phyloP scores from a whole-genome alignment of 2,888 invertebrate genomes.

The Pollenia griseotomentosa region DNA sequence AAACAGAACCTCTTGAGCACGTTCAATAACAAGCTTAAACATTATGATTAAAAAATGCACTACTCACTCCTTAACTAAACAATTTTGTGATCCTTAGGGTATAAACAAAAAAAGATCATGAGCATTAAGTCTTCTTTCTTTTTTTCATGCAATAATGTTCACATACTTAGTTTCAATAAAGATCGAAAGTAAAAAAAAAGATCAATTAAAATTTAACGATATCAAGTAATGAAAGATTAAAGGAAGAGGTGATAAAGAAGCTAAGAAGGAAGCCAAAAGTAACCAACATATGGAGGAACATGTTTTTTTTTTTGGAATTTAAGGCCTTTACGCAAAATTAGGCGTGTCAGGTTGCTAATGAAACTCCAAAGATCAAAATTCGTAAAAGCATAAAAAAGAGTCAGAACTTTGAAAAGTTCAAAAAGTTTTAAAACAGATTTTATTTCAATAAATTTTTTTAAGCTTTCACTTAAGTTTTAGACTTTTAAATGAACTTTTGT shows the following conservation, averaged over 20 bases:
- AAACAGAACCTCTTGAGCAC: slow-evolving; percentile 31
- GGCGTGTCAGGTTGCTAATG: slow-evolving; percentile 72
- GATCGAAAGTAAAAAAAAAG: slow-evolving; percentile 71
- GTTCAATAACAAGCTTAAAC: slow-evolving; percentile 75
- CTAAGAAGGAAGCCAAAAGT: background rate
- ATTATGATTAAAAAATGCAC: slow-evolving; percentile 81
- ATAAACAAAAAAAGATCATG: slow-evolving; percentile 38
- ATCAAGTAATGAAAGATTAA: slow-evolving; percentile 76
- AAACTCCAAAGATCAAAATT: slow-evolving; percentile 64
- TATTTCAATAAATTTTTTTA: no score
- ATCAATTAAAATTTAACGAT: slow-evolving; percentile 84
- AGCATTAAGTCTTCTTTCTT: slow-evolving; percentile 46
- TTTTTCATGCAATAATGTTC: slow-evolving; percentile 33
- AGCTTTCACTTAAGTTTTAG: no score
- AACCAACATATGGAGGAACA: slow-evolving; percentile 45
- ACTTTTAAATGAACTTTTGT: no score
- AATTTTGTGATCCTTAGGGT: slow-evolving; percentile 67
- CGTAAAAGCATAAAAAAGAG: background rate
- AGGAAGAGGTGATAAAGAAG: background rate
- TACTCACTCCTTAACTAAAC: slow-evolving; percentile 62
- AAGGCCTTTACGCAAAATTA: slow-evolving; percentile 17
- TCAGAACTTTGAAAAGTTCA: background rate
- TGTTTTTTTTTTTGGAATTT: slow-evolving; percentile 8
- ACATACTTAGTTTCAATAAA: slow-evolving; percentile 69
- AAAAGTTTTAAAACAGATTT: background rate